phyloP scores from a whole-genome alignment of 2,888 invertebrate species.

The Pediacus dermestoides region DNA sequence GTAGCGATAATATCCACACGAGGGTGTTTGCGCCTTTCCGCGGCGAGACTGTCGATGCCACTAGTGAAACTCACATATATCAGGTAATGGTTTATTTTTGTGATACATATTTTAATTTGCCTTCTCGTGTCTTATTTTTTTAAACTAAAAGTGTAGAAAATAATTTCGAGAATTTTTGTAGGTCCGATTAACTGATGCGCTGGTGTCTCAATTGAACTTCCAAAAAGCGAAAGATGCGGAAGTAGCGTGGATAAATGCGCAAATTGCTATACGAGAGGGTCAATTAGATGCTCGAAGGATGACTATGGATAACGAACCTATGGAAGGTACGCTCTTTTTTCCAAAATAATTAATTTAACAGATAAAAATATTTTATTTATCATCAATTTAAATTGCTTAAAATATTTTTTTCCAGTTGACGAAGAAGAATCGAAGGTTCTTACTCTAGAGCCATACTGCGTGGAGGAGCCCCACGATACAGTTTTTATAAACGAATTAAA shows the following conservation, averaged over 20 bases:
- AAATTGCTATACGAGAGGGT: slow-evolving; percentile 62
- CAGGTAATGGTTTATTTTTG: slow-evolving; percentile 65
- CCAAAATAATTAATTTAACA: no score
- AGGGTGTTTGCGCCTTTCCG: slow-evolving; percentile 78
- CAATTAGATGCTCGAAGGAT: slow-evolving; percentile 56
- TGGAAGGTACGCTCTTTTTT: no score
- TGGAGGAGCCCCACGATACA: slow-evolving; percentile 69
- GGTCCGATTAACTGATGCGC: slow-evolving; percentile 88
- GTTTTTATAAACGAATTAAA: slow-evolving; percentile 92
- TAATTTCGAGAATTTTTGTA: slow-evolving; percentile 38
- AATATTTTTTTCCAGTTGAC: slow-evolving; percentile 49
- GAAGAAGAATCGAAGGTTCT: slow-evolving; percentile 59
- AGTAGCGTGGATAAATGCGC: slow-evolving; percentile 93
- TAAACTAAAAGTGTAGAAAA: slow-evolving; percentile 5
- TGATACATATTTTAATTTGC: slow-evolving; percentile 1
- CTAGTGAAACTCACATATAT: slow-evolving; percentile 96
- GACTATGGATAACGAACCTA: slow-evolving; percentile 49
- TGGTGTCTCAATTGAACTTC: slow-evolving; percentile 84
- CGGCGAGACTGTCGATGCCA: slow-evolving; percentile 89
- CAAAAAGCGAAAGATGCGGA: slow-evolving; percentile 84
- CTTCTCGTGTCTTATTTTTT: slow-evolving; percentile 8
- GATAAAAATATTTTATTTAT: no score
- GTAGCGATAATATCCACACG: slow-evolving; percentile 62
- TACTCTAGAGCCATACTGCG: slow-evolving; percentile 64
- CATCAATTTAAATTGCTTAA: no score